A percentile compares a stretch with the other conserved stretches of the same genome.
phyloP scores from a whole-genome alignment of 2,113 vertebrate species.

The Illadopsis cleaveri region DNA sequence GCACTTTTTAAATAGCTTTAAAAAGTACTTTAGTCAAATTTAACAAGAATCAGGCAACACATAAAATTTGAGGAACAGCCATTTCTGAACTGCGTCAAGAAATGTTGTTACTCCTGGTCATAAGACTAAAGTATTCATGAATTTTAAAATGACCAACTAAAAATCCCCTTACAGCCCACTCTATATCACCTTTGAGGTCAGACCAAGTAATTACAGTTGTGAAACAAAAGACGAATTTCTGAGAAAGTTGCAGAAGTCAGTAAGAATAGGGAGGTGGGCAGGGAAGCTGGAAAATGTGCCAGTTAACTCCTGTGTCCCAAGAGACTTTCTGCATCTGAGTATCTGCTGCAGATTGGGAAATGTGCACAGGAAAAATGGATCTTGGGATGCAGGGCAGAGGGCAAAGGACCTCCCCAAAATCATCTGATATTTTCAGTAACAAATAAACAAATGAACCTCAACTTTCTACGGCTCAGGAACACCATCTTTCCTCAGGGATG shows the following conservation, averaged over 20 bases:
- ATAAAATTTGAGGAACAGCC: background rate
- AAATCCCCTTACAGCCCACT: constrained; percentile 10
- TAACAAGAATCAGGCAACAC: background rate
- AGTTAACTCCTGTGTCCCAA: background rate
- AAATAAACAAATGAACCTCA: background rate
- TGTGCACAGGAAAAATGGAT: background rate
- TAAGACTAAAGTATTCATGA: background rate
- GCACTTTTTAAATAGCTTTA: background rate
- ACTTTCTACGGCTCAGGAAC: background rate
- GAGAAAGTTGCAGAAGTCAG: constrained; percentile 26
- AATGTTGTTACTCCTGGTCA: background rate
- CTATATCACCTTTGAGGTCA: constrained; percentile 20
- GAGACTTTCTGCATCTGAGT: background rate
- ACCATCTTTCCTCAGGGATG: background rate
- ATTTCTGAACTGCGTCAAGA: background rate
- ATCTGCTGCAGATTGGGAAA: background rate
- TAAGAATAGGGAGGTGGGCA: background rate
- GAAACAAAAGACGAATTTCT: constrained; percentile 33
- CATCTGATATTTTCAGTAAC: background rate
- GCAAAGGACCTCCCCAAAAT: background rate
- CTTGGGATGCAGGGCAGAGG: background rate
- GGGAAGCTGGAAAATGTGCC: background rate
- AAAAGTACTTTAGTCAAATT: background rate
- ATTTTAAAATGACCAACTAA: background rate
- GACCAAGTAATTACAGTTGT: constrained; percentile 18